These are phyloP conservation scores for Drosophila rufa DNA, from an alignment of 1,140 invertebrate species.

Conservation along the genomic window DNA sequence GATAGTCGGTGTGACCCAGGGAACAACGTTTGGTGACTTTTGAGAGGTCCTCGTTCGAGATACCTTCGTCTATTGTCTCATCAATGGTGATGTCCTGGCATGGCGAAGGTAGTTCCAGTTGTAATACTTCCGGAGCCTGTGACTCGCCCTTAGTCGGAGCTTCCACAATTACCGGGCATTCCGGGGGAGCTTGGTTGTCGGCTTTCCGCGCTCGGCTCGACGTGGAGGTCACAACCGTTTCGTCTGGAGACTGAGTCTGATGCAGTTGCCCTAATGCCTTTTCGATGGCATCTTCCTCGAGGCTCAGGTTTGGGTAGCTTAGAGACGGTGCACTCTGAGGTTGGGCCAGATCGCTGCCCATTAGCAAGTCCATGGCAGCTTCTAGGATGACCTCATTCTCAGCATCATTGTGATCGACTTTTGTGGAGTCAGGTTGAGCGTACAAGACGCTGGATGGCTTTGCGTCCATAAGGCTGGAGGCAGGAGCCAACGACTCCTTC, in stretches of 20 bases:
- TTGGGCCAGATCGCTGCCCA: background rate
- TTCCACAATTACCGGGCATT: background rate
- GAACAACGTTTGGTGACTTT: slow-evolving; percentile 72
- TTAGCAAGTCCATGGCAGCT: slow-evolving; percentile 14
- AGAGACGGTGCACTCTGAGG: background rate
- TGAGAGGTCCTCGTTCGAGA: slow-evolving; percentile 15
- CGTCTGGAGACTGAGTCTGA: slow-evolving; percentile 54
- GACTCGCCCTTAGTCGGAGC: slow-evolving; percentile 33
- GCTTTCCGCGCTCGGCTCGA: slow-evolving; percentile 45
- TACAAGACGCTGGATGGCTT: slow-evolving; percentile 44
- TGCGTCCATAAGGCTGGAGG: background rate
- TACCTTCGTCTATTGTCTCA: slow-evolving; percentile 43
- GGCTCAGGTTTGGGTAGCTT: slow-evolving; percentile 28
- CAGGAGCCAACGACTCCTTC: background rate
- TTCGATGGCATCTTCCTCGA: slow-evolving; percentile 59
- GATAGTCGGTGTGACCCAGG: slow-evolving; percentile 72
- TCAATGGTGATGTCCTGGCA: slow-evolving; percentile 48
- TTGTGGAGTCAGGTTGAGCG: slow-evolving; percentile 66
- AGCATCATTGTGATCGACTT: slow-evolving; percentile 58
- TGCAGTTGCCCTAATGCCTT: slow-evolving; percentile 50
- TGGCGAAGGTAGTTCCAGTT: background rate
- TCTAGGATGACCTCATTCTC: slow-evolving; percentile 37
- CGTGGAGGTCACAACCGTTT: slow-evolving; percentile 64
- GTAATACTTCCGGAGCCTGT: background rate
- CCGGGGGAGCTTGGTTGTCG: slow-evolving; percentile 38